Percentiles rank a stretch among this genome's conserved stretches.
Conservation (phyloP, 2,797 vertebrate species). For the Gorsachius magnificus region DNA sequence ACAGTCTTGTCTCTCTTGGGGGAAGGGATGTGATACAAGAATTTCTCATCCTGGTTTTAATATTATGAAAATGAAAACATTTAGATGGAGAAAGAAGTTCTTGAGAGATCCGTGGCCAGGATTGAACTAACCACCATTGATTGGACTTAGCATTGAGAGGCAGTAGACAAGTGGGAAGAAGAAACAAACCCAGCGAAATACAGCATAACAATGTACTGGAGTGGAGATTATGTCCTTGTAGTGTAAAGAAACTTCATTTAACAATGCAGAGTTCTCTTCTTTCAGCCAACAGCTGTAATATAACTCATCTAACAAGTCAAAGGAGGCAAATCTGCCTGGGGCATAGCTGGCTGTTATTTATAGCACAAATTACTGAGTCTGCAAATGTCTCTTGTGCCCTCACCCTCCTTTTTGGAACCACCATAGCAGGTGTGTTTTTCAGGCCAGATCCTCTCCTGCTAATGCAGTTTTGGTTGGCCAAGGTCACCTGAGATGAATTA, state of each 20-base stretch:
- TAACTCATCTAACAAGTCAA: background rate
- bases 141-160: background rate
- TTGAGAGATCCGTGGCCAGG: background rate
- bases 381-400: background rate
- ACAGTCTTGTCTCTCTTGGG: background rate
- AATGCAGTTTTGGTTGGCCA: background rate
- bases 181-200: rapidly evolving
- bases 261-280: background rate
- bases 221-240: background rate
- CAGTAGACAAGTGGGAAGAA: background rate
- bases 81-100: background rate
- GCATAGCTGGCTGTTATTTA: background rate
- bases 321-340: background rate
- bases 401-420: background rate
- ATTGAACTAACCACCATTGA: background rate
- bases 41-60: background rate
- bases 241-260: background rate
- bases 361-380: background rate
- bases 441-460: background rate
- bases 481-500: background rate
- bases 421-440: background rate
- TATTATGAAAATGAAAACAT: background rate
- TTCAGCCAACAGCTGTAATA: background rate
- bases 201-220: background rate
- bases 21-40: background rate